Conservation (phyloP, 2,113 vertebrate genomes). For the Pristiophorus japonicus region DNA sequence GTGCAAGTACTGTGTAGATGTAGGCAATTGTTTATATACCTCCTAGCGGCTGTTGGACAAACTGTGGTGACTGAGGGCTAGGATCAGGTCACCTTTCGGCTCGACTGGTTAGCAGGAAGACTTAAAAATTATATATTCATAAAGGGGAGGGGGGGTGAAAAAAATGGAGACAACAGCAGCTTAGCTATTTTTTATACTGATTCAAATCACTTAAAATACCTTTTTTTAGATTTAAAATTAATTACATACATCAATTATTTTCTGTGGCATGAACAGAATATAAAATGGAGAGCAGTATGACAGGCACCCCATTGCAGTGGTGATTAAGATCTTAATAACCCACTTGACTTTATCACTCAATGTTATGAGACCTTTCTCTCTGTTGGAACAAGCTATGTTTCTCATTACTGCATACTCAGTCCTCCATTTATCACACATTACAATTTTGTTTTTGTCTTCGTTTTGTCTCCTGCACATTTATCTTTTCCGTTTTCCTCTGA, state of each 20-base stretch:
- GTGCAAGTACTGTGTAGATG: not conserved
- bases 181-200: not conserved
- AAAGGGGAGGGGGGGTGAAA: not conserved
- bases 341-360: conserved; percentile 5
- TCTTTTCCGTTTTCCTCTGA: not conserved
- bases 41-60: not conserved
- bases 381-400: not conserved
- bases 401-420: not conserved
- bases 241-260: not conserved
- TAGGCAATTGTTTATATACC: not conserved
- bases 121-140: not conserved
- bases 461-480: not conserved
- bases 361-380: not conserved
- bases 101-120: not conserved
- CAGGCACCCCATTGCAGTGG: not conserved
- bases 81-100: not conserved
- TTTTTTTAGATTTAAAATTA: not conserved
- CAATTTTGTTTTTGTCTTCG: not conserved
- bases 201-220: not conserved
- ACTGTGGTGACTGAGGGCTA: not conserved
- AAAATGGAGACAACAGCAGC: not conserved
- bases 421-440: not conserved
- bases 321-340: not conserved
- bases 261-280: not conserved
- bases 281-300: not conserved